Base-by-base conservation (phyloP, 2,797 vertebrate species). In the Ptychadena robeensis region DNA sequence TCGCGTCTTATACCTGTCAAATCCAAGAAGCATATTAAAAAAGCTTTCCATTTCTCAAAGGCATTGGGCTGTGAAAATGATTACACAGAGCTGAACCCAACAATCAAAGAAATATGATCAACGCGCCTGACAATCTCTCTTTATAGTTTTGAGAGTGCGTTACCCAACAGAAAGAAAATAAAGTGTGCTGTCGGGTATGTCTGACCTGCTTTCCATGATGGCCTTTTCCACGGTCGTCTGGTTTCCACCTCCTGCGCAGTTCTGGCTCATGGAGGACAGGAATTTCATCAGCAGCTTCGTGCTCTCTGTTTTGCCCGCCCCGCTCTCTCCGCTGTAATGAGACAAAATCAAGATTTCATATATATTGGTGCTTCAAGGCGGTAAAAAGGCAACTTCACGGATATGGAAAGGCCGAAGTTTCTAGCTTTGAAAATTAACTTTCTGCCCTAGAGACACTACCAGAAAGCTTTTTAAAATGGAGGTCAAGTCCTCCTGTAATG, bases 221-320 rank as follows among this genome's bases (percentile, higher is more conserved):
- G 96, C 96, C 89, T 96, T 94, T 87, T 98, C 96, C 91, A 98
- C 96, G 0, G 82, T 88, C 35, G 94, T 96, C 88, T 92, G 95
- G 86, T 90, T 95, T 18, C 94, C 93, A 3, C 91, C 88, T 4
- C 91, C 94, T 0, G 92, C 80, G 2, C 94, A 96, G 83, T 92
- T 95, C 82, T 97, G 96, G 90, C 96, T 97, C 95, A 96, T 96
- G 79, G 95, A 94, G 0, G 96, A 98, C 48, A 98, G 93, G 80
- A 97, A 98, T 90, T 96, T 95, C 74, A 98, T 90, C 81, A 98
- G 91, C 89, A 98, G 87, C 85, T 98, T 98, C 75, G 96, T 97
- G 90, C 96, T 98, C 87, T 98, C 96, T 0, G 96, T 98, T 91
- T 98, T 98, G n/a, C 96, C 96, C 10, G 96, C 96, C 78, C 96